A percentile compares a stretch with the other conserved stretches of the same genome.
phyloP scores from a whole-genome alignment of 2,888 invertebrate species.

The Lymantria dispar region DNA sequence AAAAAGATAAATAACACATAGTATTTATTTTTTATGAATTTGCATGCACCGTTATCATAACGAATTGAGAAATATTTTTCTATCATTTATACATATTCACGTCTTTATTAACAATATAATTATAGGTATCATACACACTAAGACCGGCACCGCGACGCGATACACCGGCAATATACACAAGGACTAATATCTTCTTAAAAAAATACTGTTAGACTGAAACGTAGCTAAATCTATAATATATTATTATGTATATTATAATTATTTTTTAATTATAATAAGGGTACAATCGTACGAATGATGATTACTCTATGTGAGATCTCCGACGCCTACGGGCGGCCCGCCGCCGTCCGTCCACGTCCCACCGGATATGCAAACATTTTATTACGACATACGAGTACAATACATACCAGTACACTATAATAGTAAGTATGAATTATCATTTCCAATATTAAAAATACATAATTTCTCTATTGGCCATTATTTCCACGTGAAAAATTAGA shows the following conservation, averaged over 20 bases:
- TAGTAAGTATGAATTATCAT: conserved; percentile 76
- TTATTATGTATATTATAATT: conserved; percentile 74
- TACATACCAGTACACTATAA: conserved; percentile 71
- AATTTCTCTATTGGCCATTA: conserved; percentile 81
- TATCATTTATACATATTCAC: conserved; percentile 77
- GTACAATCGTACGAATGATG: conserved; percentile 78
- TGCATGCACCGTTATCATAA: conserved; percentile 80
- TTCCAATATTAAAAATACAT: conserved; percentile 82
- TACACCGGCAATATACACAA: conserved; percentile 75
- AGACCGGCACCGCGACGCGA: conserved; percentile 66
- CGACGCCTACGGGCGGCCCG: conserved; percentile 74
- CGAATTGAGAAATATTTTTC: conserved; percentile 78
- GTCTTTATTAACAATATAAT: conserved; percentile 79
- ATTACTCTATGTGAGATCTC: conserved; percentile 81
- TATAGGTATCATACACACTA: conserved; percentile 72
- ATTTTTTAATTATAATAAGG: conserved; percentile 64
- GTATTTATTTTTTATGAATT: conserved; percentile 74
- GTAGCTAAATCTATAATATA: conserved; percentile 77
- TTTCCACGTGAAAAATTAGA: conserved; percentile 79
- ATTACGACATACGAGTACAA: conserved; percentile 61
- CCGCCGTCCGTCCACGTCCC: conserved; percentile 74
- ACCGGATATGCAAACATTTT: conserved; percentile 79
- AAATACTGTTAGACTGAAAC: conserved; percentile 83
- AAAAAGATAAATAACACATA: conserved; percentile 82
- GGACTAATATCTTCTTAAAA: conserved; percentile 83